Evolutionary conservation across 2,888 invertebrate species (phyloP), one percentile per base, ranked within the genome.

Genomic region (Urechis unicinctus): DNA sequence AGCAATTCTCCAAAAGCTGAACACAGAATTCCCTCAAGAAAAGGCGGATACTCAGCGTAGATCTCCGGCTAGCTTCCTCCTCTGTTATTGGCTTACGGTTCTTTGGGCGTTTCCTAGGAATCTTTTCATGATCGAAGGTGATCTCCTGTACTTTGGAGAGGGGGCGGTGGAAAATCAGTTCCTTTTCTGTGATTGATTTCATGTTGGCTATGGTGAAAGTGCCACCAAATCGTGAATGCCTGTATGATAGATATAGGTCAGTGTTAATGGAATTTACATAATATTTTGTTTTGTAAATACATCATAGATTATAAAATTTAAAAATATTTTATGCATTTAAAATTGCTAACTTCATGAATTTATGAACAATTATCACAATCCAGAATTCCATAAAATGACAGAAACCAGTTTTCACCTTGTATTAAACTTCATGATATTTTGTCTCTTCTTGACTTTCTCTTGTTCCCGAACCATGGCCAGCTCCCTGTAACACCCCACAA

Each of bases 161-260:
- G 1, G 92, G 88, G 75, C 91, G 91, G 75, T 94, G 88, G 72
- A 88, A 89, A 68, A 96, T 89, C 28, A 78, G 81, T 71, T 93
- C 89, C n/a, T 72, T 88, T 62, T 92, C 83, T 64, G 89, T 88
- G 71, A 95, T 87, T 25, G 95, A 91, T 79, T 94, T 94, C 84
- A 96, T 85, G 75, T 95, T 92, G 75, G 88, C 86, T 22, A 97
- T 85, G 0, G 89, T 87, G 80, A 87, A 97, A 6, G 94, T 93
- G 51, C 96, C 95, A 31, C 93, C 92, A 76, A 96, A 96, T 61
- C 90, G 85, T 1, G 94, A 92, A 80, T 93, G 93, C 67, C 94
- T 89, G 59, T 42, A 69, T 60, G n/a, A n/a, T n/a, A n/a, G n/a
- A 26, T 48, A 22, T 26, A 2, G n/a, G 48, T 25, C 3, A 48